Evolutionary conservation across 1,140 invertebrate genomes (phyloP), one percentile per base, ranked within the genome.

Genomic region (Ips nitidus): DNA sequence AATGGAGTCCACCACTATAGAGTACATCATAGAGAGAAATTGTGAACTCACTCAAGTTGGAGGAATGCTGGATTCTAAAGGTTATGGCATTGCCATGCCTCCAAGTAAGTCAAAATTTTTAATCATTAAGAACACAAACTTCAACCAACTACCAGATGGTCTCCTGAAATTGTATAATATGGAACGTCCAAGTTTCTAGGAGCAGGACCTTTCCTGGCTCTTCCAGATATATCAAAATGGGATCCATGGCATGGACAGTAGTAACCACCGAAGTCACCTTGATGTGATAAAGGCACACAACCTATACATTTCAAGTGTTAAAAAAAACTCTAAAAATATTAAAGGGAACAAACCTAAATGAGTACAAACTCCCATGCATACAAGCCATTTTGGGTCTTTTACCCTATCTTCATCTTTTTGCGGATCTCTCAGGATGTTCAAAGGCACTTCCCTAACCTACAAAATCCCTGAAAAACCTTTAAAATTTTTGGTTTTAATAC

Each of bases 231-330:
- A 81, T 99, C 98, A 80, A 98, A 99, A 82, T 99, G 98, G 52
- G 97, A 99, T 55, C 98, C 98, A 80, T 99, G 98, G 81, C 98
- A 99, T 1, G 98, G 98, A 79, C 98, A 99, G 83, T 98, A 99
- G 78, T 98, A 99, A 57, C 98, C 98, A 57, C 81, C 82, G 81
- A 87, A 98, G 74, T 98, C 95, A 42, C 97, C 98, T 69, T 94
- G 87, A 81, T 97, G 93, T 42, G 96, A 90, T 74, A 98, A 93
- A 41, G 96, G 96, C 52, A 98, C 94, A 83, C 96, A 98, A 65
- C 98, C 98, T 70, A 36, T 6, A 38, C 53, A 56, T 38, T 56
- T 50, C 37, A 5, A 37, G 7, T 1, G 6, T 6, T 1, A 37
- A 1, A 56, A 56, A 66, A 58, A 58, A 5, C 8, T n/a, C n/a